Conservation (phyloP, 2,888 invertebrate species). For the Hypolimnas misippus region DNA sequence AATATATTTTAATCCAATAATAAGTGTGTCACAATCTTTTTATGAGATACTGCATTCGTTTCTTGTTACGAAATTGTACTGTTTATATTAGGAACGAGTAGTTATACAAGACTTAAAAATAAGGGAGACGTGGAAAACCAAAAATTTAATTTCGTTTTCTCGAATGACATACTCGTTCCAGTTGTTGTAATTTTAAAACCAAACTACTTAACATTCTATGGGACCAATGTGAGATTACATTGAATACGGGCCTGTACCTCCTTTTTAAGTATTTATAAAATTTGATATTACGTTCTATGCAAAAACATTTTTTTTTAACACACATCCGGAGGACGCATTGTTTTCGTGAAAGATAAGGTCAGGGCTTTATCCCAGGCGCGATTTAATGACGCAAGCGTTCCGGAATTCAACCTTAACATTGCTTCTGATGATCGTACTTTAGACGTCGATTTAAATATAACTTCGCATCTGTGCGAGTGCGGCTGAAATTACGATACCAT, state of each 20-base stretch:
- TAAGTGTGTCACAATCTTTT: constrained; percentile 66
- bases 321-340: neutral
- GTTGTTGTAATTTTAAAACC: no score
- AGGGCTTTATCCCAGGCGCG: constrained; percentile 35
- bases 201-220: no score
- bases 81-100: constrained; percentile 8
- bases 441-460: constrained; percentile 76
- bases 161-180: no score
- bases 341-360: constrained; percentile 27
- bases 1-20: constrained; percentile 71
- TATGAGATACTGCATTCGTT: constrained; percentile 55
- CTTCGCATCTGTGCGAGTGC: constrained; percentile 53
- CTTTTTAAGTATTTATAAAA: no score
- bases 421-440: constrained; percentile 67
- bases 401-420: constrained; percentile 83
- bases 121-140: no score
- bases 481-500: constrained; percentile 39
- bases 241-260: no score
- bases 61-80: constrained; percentile 45
- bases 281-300: no score
- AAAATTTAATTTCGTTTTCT: no score
- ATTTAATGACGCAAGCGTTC: constrained; percentile 65
- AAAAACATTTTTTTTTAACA: neutral
- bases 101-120: neutral
- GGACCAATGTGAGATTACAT: no score